These are phyloP conservation scores for Melipona bicolor DNA, from an alignment of 2,888 invertebrate species.

Conservation along the genomic window DNA sequence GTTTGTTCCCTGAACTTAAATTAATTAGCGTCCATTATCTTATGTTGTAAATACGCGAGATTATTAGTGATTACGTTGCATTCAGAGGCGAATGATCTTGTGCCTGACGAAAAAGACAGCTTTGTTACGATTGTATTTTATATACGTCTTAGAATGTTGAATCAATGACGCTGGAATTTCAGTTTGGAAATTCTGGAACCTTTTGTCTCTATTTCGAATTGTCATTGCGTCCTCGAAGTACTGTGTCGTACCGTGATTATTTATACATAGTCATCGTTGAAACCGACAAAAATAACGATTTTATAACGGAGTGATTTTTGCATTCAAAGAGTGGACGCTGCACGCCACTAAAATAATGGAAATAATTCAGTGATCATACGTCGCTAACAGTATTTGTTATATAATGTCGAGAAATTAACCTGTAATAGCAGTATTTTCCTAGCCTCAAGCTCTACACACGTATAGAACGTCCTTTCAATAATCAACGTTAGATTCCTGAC, in stretches of 20 bases:
- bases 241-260: constrained; percentile 3
- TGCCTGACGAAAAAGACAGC: constrained; percentile 48
- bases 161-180: constrained; percentile 17
- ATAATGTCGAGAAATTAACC: constrained; percentile 44
- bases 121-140: constrained; percentile 36
- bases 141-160: constrained; percentile 21
- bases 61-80: constrained; percentile 33
- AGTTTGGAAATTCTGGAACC: constrained; percentile 13
- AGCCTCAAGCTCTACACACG: constrained; percentile 35
- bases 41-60: constrained; percentile 53
- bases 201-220: neutral
- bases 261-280: constrained; percentile 10
- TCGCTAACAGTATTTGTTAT: constrained; percentile 65
- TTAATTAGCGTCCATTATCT: constrained; percentile 47
- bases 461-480: constrained; percentile 35
- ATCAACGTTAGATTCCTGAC: constrained; percentile 42
- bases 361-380: constrained; percentile 43
- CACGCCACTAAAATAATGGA: constrained; percentile 45
- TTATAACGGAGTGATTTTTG: constrained; percentile 6
- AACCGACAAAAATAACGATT: constrained; percentile 10
- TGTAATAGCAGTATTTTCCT: constrained; percentile 59
- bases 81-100: constrained; percentile 33
- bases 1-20: constrained; percentile 56
- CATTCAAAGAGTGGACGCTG: neutral
- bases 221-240: neutral